A percentile compares a stretch with the other conserved stretches of the same genome.
Evolutionary conservation across 2,888 invertebrate genomes (phyloP).

Genomic region (Cerastis rubricosa): DNA sequence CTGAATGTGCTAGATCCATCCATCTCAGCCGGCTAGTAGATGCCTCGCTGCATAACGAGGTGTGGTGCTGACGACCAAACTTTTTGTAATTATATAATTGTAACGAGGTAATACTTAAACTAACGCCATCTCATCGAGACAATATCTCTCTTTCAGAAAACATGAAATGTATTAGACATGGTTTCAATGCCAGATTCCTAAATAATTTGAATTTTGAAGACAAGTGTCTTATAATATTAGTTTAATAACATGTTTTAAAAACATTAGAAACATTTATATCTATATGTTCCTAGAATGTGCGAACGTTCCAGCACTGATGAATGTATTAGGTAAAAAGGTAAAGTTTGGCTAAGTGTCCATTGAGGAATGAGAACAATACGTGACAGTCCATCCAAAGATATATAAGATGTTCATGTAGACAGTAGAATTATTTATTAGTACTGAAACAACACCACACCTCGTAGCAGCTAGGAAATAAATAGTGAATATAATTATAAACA

Average conservation of each 20-base stretch:
- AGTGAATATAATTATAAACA: conserved; percentile 83
- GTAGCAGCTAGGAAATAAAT: conserved; percentile 77
- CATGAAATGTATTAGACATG: conserved; percentile 14
- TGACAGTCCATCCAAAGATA: conserved; percentile 61
- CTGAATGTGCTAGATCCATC: conserved; percentile 87
- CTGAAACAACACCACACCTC: conserved; percentile 75
- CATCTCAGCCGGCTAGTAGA: conserved; percentile 82
- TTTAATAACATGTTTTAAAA: conserved; percentile 28
- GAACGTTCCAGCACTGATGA: conserved; percentile 44
- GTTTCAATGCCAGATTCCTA: conserved; percentile 12
- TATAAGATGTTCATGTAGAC: conserved; percentile 54
- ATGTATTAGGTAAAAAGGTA: conserved; percentile 37
- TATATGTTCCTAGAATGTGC: conserved; percentile 57
- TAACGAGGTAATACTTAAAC: conserved; percentile 33
- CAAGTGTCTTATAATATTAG: conserved; percentile 22
- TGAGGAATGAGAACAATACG: conserved; percentile 60
- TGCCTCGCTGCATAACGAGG: conserved; percentile 71
- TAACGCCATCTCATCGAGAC: conserved; percentile 19
- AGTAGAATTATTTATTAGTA: conserved; percentile 50
- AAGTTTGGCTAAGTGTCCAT: conserved; percentile 52
- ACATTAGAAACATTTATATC: conserved; percentile 30
- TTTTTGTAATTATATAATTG: conserved; percentile 45
- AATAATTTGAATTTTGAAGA: conserved; percentile 20
- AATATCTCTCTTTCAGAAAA: conserved; percentile 22
- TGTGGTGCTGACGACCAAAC: conserved; percentile 73